Conservation (phyloP, 2,113 vertebrate species). For the Excalfactoria chinensis region DNA sequence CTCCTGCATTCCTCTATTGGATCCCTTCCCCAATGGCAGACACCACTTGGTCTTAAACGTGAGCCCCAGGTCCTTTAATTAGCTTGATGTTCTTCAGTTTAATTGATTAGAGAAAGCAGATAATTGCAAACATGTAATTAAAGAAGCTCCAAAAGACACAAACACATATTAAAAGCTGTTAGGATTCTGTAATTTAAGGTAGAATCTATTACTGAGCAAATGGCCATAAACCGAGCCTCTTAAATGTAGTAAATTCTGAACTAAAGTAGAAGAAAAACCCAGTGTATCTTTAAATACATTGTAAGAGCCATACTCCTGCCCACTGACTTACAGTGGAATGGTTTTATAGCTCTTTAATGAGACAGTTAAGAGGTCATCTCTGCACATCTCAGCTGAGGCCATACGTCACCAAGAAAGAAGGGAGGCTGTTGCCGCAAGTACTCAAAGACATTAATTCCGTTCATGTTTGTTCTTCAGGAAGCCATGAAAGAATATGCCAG, state of each 20-base stretch:
- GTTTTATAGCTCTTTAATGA: background rate
- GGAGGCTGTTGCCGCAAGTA: background rate
- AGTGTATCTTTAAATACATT: background rate
- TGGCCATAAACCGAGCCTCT: background rate
- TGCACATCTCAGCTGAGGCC: background rate
- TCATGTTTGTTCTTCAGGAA: slow-evolving; percentile 15
- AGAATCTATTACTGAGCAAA: background rate
- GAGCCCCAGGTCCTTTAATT: background rate
- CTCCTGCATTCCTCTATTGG: background rate
- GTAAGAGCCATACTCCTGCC: background rate
- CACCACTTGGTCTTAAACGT: background rate
- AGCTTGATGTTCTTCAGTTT: background rate
- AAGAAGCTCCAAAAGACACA: background rate
- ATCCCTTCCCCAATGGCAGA: background rate
- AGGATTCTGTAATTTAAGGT: background rate
- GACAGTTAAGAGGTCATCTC: background rate
- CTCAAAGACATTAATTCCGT: background rate
- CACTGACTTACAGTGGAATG: background rate
- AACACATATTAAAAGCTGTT: background rate
- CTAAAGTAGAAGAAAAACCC: background rate
- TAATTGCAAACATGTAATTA: background rate
- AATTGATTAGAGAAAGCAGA: background rate
- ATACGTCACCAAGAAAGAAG: background rate
- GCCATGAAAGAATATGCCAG: background rate
- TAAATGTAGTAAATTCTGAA: background rate